These are phyloP conservation scores for Standfussiana lucernea DNA, from an alignment of 2,888 invertebrate genomes.

Conservation along the genomic window DNA sequence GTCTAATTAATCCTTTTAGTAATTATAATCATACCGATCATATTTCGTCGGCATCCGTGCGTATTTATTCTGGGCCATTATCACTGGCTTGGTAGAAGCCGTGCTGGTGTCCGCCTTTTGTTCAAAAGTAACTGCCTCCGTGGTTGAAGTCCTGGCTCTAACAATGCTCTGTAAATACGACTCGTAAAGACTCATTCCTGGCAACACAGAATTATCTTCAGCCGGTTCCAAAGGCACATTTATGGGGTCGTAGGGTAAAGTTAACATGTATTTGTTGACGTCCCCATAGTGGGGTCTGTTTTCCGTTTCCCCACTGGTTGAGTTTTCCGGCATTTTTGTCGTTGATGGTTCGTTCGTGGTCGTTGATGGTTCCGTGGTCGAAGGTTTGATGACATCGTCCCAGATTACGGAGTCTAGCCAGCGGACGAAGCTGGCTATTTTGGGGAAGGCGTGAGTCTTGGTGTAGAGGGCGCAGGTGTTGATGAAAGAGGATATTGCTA, in stretches of 20 bases:
- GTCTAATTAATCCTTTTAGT: slow-evolving; percentile 14
- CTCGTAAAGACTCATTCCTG: slow-evolving; percentile 86
- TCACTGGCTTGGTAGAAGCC: slow-evolving; percentile 74
- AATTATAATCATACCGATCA: slow-evolving; percentile 74
- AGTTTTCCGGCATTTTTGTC: slow-evolving; percentile 60
- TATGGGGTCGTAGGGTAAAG: slow-evolving; percentile 84
- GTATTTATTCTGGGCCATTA: slow-evolving; percentile 69
- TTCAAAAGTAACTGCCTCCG: slow-evolving; percentile 61
- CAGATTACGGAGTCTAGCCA: slow-evolving; percentile 87
- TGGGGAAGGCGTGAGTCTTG: slow-evolving; percentile 85
- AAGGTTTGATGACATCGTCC: slow-evolving; percentile 83
- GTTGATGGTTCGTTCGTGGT: slow-evolving; percentile 33
- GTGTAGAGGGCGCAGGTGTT: slow-evolving; percentile 85
- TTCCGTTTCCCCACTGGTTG: slow-evolving; percentile 63
- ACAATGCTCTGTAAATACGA: slow-evolving; percentile 83
- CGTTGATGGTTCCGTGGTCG: slow-evolving; percentile 60
- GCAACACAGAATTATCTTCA: slow-evolving; percentile 84
- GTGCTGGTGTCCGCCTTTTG: slow-evolving; percentile 69
- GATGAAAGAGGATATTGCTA: slow-evolving; percentile 81
- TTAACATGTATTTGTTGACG: slow-evolving; percentile 80
- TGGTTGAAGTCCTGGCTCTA: slow-evolving; percentile 77
- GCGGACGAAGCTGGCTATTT: slow-evolving; percentile 78
- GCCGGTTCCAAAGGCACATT: slow-evolving; percentile 86
- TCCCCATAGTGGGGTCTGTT: slow-evolving; percentile 70
- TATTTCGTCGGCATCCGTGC: slow-evolving; percentile 69